Conservation (phyloP, 2,797 vertebrate species). For the Catharus ustulatus region DNA sequence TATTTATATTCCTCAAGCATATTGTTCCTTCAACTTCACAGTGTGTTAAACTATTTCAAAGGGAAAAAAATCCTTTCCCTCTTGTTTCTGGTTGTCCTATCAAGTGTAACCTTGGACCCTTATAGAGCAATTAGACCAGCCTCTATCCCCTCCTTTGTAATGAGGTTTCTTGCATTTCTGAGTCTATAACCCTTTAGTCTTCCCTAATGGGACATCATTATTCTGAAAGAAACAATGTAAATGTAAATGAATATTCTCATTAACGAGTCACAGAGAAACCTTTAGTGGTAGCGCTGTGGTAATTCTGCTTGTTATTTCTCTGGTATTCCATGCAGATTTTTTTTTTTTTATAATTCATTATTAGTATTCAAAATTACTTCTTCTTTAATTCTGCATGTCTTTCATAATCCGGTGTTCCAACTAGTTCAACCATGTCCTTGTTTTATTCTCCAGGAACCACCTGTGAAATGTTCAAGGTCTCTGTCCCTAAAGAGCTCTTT, state of each 20-base stretch:
- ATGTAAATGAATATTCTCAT: conserved; percentile 99
- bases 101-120: conserved; percentile 99
- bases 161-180: conserved; percentile 99
- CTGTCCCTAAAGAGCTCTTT: conserved; percentile 87
- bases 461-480: conserved; percentile 92
- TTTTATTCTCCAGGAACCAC: conserved; percentile 88
- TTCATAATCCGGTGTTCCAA: conserved; percentile 83
- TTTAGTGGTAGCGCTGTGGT: conserved; percentile 86
- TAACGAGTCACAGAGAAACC: conserved; percentile 98
- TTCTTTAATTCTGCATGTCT: conserved; percentile 87
- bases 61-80: conserved; percentile 84
- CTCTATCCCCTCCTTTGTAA: conserved; percentile 99
- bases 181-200: conserved; percentile 99
- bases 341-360: conserved; percentile 88
- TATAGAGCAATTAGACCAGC: conserved; percentile 99
- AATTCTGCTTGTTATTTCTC: conserved; percentile 88
- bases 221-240: conserved; percentile 99
- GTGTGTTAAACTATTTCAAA: conserved; percentile 89
- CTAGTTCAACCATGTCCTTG: conserved; percentile 85
- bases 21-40: conserved; percentile 95
- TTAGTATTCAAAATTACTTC: conserved; percentile 95
- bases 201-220: conserved; percentile 99
- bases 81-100: conserved; percentile 98
- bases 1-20: conserved; percentile 97
- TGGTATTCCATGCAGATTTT: conserved; percentile 85